A percentile compares a stretch with the other conserved stretches of the same genome.
These are phyloP conservation scores for Bruchidius siliquastri DNA, from an alignment of 2,888 invertebrate genomes.

Conservation along the genomic window DNA sequence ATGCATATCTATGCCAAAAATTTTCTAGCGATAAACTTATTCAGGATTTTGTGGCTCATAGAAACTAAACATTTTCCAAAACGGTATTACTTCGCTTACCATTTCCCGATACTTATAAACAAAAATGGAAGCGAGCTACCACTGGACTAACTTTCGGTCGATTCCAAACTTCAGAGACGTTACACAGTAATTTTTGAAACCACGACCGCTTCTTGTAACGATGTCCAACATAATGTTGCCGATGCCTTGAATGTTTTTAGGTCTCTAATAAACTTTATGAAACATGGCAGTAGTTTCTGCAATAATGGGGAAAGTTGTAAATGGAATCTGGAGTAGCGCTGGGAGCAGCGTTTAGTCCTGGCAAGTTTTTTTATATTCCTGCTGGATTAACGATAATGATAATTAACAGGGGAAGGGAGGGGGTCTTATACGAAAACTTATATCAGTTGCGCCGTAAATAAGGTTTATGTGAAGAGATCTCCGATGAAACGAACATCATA, in stretches of 20 bases:
- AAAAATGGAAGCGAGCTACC: no score
- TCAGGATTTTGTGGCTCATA: no score
- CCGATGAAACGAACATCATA: neutral
- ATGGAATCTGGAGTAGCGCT: slow-evolving; percentile 9
- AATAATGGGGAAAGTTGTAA: slow-evolving; percentile 15
- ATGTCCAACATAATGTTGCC: neutral
- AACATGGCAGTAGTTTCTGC: slow-evolving; percentile 9
- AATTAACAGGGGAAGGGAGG: neutral
- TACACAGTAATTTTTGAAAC: neutral
- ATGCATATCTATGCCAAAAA: no score
- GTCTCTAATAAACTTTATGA: slow-evolving; percentile 9
- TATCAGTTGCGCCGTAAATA: neutral
- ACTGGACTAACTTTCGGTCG: neutral
- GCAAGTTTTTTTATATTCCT: neutral
- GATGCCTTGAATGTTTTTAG: neutral
- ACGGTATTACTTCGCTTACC: no score
- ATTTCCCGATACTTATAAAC: no score
- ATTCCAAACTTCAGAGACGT: neutral
- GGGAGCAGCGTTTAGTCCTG: neutral
- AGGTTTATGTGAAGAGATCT: neutral
- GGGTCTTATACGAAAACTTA: neutral
- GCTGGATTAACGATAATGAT: neutral
- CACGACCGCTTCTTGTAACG: neutral
- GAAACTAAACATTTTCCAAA: no score
- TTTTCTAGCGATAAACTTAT: no score